Conservation (phyloP, 2,797 vertebrate genomes). For the Trachops cirrhosus region DNA sequence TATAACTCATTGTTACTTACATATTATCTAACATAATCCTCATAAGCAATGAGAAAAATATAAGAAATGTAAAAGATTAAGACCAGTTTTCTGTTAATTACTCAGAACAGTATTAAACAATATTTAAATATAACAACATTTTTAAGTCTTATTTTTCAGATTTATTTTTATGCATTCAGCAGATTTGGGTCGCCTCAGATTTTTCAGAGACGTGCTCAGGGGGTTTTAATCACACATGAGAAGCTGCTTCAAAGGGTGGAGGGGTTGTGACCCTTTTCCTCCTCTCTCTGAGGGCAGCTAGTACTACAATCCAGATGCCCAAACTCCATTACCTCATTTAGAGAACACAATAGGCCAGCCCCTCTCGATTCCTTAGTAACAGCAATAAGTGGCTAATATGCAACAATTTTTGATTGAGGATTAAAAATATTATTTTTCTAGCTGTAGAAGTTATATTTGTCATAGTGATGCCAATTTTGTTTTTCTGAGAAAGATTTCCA, state of each 20-base stretch:
- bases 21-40: not conserved
- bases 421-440: not conserved
- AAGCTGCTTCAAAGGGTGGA: not conserved
- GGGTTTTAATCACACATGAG: not conserved
- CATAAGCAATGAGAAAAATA: not conserved
- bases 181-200: not conserved
- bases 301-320: not conserved
- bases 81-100: not conserved
- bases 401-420: not conserved
- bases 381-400: not conserved
- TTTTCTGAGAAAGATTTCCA: not conserved
- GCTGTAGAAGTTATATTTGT: not conserved
- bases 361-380: not conserved
- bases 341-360: not conserved
- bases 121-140: not conserved
- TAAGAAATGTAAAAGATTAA: not conserved
- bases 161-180: not conserved
- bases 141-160: not conserved
- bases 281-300: not conserved
- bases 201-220: not conserved
- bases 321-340: not conserved
- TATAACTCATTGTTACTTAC: not conserved
- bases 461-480: not conserved
- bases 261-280: not conserved
- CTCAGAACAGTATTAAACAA: not conserved